Evolutionary conservation across 2,113 vertebrate species (phyloP).

Genomic region (Nothoprocta perdicaria): DNA sequence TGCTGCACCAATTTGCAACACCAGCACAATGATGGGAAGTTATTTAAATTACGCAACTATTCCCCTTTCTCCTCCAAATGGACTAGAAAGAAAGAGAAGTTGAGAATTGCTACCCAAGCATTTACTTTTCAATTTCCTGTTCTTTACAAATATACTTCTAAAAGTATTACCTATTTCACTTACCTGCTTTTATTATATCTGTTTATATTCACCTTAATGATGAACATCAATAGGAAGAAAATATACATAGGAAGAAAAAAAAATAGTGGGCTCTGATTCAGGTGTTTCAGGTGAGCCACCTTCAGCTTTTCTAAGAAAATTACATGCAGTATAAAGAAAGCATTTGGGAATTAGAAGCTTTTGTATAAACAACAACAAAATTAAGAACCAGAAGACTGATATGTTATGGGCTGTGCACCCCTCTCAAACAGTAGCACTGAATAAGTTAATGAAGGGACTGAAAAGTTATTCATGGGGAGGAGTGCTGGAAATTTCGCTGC

Average conservation of each 20-base stretch:
- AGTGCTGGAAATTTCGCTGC: neutral
- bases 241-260: neutral
- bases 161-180: neutral
- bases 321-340: rapidly evolving
- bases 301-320: neutral
- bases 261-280: neutral
- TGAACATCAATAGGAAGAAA: neutral
- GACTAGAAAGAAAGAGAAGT: neutral
- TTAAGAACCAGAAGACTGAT: neutral
- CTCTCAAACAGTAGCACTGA: neutral
- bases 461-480: neutral
- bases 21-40: neutral
- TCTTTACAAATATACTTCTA: neutral
- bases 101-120: neutral
- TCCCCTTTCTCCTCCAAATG: neutral
- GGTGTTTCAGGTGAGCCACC: neutral
- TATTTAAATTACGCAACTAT: neutral
- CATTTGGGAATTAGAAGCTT: neutral
- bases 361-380: neutral
- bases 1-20: neutral
- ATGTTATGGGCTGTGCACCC: neutral
- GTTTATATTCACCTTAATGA: neutral
- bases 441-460: neutral
- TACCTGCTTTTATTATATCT: neutral
- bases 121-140: neutral